Base-by-base conservation (phyloP, 2,113 vertebrate genomes). In the Stigmatopora nigra region DNA sequence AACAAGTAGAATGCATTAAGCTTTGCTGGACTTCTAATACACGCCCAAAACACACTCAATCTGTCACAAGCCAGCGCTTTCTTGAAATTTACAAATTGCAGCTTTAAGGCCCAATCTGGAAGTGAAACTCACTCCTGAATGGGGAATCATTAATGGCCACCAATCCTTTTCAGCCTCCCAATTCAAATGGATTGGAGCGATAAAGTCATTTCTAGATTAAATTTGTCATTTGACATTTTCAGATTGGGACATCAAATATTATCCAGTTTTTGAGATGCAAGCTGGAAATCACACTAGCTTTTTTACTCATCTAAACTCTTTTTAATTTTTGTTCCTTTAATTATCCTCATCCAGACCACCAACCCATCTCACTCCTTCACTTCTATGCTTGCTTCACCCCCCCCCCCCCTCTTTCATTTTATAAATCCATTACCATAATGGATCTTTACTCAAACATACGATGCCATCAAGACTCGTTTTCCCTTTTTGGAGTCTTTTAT, bases 401-500 rank as follows among this genome's bases (percentile, higher is more conserved):
- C 17, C 52, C 5, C 41, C 44, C 36, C 64, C 68, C 72, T 68
- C 71, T 75, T 67, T 55, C 57, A 69, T 85, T 74, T 78, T 75
- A 76, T 69, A 64, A n/a, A 69, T 66, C 78, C 72, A 67, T 65
- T 59, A 41, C 71, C 51, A 48, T 49, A 67, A 74, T 63, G 57
- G 65, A 67, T 70, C 17, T 80, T 52, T 77, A 76, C 75, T 85
- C 71, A 76, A 68, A 72, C 75, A 70, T 52, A 49, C 85, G 75
- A 78, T 86, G 73, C 79, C 75, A 81, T 82, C 85, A 86, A 82
- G 86, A 89, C 89, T 88, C 81, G 83, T 73, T 84, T 89, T 88
- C 85, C 82, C 77, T 88, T 82, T 82, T 83, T 79, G 82, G 88
- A 89, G 89, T 90, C 84, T 89, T 90, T 91, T 91, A 88, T 91